Evolutionary conservation across 2,888 invertebrate genomes (phyloP).

Genomic region (Glyphotaelius pellucidus): DNA sequence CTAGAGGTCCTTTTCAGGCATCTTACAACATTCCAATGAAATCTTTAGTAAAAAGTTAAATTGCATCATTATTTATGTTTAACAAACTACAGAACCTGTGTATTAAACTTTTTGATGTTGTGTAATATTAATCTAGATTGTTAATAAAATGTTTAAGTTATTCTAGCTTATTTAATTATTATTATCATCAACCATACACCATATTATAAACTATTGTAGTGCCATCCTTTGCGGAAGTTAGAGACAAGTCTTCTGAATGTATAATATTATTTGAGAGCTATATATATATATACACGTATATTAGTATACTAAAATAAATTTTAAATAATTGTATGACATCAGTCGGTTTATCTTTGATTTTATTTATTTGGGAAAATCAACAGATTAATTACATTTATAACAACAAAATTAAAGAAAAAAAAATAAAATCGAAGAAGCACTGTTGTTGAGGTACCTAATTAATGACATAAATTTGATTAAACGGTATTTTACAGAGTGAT

Average conservation of each 20-base stretch:
- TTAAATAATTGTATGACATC: no score
- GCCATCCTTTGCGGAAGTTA: background rate
- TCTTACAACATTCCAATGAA: constrained; percentile 26
- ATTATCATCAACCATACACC: background rate
- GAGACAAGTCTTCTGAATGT: background rate
- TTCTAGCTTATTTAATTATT: background rate
- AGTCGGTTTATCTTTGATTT: no score
- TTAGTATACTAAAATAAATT: no score
- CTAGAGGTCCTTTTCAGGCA: background rate
- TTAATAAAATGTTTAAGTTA: constrained; percentile 49
- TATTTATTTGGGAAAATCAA: no score
- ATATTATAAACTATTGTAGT: background rate
- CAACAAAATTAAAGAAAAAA: no score
- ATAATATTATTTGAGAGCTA: background rate
- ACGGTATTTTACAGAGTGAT: no score
- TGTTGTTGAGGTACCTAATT: no score
- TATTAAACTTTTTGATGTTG: constrained; percentile 49
- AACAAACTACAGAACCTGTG: constrained; percentile 2
- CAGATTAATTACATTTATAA: no score
- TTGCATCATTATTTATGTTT: constrained; percentile 22
- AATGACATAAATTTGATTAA: no score
- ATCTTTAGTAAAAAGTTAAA: constrained; percentile 43
- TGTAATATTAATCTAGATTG: constrained; percentile 57
- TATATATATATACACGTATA: no score
- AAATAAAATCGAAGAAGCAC: no score